Base-by-base conservation (phyloP, 2,797 vertebrate species). In the Chromis chromis region DNA sequence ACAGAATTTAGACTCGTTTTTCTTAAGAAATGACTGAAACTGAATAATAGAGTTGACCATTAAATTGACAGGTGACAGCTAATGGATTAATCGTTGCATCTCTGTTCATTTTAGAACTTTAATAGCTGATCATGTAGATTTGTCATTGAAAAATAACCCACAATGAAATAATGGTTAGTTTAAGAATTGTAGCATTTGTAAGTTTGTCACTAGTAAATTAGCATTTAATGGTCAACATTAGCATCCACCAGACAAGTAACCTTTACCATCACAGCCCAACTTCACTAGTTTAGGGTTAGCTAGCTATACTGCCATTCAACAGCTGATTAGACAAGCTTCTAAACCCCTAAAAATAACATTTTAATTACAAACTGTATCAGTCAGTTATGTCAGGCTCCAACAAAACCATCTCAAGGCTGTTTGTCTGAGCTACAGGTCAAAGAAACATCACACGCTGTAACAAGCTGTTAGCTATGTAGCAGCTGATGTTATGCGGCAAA, bases 381-480 rank as follows among this genome's bases (percentile, higher is more conserved):
- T 8, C 7, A 60, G 16, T 12, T 49, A 24, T 10, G 14, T 46
- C 17, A 65, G 22, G 1, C 4, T 44, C 1, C 2, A 0, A 48
- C 4, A 9, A 64, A 72, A 27, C 1, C 4, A 58, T 8, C 3
- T 3, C 8, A 36, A 3, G 24, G 4, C 19, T 64, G 0, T 55
- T 39, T 1, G 24, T 65, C 12, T n/a, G 1, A 16, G 40, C 17
- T 6, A 6, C 6, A n/a, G 60, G 40, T 70, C 4, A 49, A 27
- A 9, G 4, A 24, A 56, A 49, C 39, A 70, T 40, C 52, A 10
- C 31, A 36, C 19, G 24, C 1, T 9, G 39, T 22, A n/a, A 49
- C 40, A 55, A 53, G 71, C 64, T 68, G 79, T 75, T 90, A 85
- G 89, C 91, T 56, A 9, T 28, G 40, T 78, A 76, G 80, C 83